Percentiles rank a stretch among this genome's conserved stretches.
Evolutionary conservation across 2,888 invertebrate genomes (phyloP).

Genomic region (Andrena haemorrhoa): DNA sequence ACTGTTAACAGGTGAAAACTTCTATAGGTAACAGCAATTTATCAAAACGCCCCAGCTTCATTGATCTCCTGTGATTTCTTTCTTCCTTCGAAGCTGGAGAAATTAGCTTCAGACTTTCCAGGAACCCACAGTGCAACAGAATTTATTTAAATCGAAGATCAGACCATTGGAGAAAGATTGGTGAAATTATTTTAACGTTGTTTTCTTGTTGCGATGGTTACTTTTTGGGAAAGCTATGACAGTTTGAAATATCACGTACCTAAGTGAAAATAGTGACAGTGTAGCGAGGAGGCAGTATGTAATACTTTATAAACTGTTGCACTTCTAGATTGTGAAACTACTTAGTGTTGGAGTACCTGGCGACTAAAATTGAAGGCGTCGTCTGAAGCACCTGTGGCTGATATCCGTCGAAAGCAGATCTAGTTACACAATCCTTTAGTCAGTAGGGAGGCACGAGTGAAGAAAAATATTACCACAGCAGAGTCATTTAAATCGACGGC

Average conservation of each 20-base stretch:
- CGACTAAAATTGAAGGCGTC: background rate
- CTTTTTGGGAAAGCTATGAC: no score
- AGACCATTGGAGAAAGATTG: no score
- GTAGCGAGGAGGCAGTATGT: background rate
- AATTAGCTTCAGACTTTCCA: background rate
- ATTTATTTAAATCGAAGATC: no score
- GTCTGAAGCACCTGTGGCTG: constrained; percentile 28
- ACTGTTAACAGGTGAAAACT: constrained; percentile 31
- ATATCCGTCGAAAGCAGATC: constrained; percentile 18
- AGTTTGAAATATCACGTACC: no score
- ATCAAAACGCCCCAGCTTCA: background rate
- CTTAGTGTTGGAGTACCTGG: constrained; percentile 2
- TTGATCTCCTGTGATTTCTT: background rate
- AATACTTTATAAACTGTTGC: background rate
- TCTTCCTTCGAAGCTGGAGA: background rate
- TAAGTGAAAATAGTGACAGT: background rate
- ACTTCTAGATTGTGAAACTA: background rate
- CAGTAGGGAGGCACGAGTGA: background rate
- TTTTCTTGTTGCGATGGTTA: no score
- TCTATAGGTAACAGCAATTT: constrained; percentile 7
- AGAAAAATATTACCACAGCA: background rate
- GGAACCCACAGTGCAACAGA: no score
- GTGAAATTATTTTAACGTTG: no score
- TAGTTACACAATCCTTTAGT: background rate
- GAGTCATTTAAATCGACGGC: background rate